Conservation (phyloP, 2,888 invertebrate genomes). For the Agonopterix heracliana region DNA sequence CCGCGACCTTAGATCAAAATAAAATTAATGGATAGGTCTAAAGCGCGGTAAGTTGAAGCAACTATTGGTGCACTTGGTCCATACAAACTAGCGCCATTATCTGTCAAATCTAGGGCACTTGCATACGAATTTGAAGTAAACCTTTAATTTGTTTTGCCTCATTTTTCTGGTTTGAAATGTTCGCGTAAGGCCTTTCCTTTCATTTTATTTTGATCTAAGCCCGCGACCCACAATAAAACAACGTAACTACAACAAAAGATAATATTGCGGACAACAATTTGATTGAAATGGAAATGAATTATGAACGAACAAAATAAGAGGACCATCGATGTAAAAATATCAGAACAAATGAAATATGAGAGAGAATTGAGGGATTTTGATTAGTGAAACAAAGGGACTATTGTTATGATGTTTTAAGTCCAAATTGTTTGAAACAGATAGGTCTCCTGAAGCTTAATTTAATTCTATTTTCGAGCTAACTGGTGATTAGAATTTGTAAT, state of each 20-base stretch:
- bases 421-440: conserved; percentile 5
- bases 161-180: no score
- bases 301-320: conserved; percentile 1
- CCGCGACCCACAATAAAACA: no score
- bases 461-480: conserved; percentile 2
- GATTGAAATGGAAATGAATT: conserved; percentile 2
- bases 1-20: no score
- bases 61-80: no score
- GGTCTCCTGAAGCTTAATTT: conserved; percentile 1
- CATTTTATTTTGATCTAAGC: no score
- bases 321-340: conserved; percentile 3
- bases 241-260: neutral
- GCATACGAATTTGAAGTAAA: no score
- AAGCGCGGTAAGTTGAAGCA: no score
- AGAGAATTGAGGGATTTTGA: conserved; percentile 4
- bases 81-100: no score
- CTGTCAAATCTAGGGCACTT: no score
- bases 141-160: no score
- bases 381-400: conserved; percentile 5
- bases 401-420: conserved; percentile 5
- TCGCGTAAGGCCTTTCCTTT: no score
- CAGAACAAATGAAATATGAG: conserved; percentile 5
- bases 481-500: conserved; percentile 9
- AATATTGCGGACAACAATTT: neutral
- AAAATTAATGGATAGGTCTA: no score